Conservation (phyloP, 2,888 invertebrate species). For the Acheta domesticus region DNA sequence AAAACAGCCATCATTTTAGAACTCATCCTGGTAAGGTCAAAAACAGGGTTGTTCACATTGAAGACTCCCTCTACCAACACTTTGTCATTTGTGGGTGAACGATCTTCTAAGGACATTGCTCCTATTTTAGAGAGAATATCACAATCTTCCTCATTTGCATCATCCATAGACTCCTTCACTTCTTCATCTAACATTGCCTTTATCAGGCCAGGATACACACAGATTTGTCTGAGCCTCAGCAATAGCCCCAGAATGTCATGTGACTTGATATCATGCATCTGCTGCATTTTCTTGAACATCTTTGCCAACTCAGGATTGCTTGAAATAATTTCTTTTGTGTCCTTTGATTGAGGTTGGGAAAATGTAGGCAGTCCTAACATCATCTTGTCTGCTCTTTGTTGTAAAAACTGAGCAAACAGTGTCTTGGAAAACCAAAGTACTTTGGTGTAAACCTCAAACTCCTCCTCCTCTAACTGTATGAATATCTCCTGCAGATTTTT, state of each 20-base stretch:
- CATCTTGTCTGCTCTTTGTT: conserved; percentile 69
- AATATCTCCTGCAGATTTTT: conserved; percentile 56
- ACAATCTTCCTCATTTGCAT: conserved; percentile 50
- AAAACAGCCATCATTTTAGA: conserved; percentile 65
- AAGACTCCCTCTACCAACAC: conserved; percentile 60
- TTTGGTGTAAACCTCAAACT: conserved; percentile 75
- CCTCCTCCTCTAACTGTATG: conserved; percentile 64
- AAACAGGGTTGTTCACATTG: conserved; percentile 68
- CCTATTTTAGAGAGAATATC: conserved; percentile 64
- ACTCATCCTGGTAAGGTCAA: conserved; percentile 57
- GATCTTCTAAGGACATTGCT: conserved; percentile 51
- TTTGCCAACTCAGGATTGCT: conserved; percentile 24
- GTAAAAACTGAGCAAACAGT: conserved; percentile 64
- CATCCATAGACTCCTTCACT: conserved; percentile 41
- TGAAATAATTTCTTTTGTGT: conserved; percentile 1
- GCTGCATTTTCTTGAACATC: conserved; percentile 36
- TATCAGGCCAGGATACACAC: conserved; percentile 84
- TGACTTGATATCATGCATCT: conserved; percentile 49
- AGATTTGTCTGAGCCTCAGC: conserved; percentile 80
- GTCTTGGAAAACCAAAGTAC: conserved; percentile 47
- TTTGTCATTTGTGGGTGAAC: conserved; percentile 42
- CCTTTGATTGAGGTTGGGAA: no score
- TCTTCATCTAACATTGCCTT: conserved; percentile 55
- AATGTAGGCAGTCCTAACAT: neutral
- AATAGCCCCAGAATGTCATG: conserved; percentile 74